Conservation (phyloP, 2,888 invertebrate genomes). For the Apodemia hepburni region DNA sequence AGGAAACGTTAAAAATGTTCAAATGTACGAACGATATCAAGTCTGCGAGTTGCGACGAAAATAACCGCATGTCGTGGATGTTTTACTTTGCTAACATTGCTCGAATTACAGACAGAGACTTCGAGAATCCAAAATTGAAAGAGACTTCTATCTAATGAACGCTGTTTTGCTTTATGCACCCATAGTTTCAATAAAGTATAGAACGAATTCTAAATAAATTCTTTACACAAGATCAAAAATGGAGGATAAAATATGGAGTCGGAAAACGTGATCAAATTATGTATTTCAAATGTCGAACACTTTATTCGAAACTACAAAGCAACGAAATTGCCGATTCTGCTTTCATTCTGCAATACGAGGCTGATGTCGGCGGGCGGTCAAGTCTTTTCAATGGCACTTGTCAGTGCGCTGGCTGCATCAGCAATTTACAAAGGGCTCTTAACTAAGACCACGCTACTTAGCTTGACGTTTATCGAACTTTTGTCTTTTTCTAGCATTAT, state of each 20-base stretch:
- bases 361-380: slow-evolving; percentile 54
- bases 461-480: slow-evolving; percentile 43
- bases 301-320: slow-evolving; percentile 24
- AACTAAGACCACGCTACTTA: slow-evolving; percentile 45
- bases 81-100: slow-evolving; percentile 25
- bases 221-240: not conserved
- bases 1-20: slow-evolving; percentile 47
- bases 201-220: too few relatives aligned
- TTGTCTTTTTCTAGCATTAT: slow-evolving; percentile 59
- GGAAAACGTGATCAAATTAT: slow-evolving; percentile 2
- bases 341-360: slow-evolving; percentile 50
- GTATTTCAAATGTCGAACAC: slow-evolving; percentile 7
- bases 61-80: slow-evolving; percentile 49
- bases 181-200: slow-evolving; percentile 3
- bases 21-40: slow-evolving; percentile 49
- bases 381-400: slow-evolving; percentile 59
- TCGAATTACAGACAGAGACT: slow-evolving; percentile 37
- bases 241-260: not conserved
- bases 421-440: slow-evolving; percentile 57
- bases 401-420: slow-evolving; percentile 51
- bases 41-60: slow-evolving; percentile 51
- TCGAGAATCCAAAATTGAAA: slow-evolving; percentile 32
- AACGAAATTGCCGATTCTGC: slow-evolving; percentile 51
- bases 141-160: not conserved
- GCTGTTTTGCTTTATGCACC: not conserved